These are phyloP conservation scores for Chelmon rostratus DNA, from an alignment of 2,797 vertebrate species.

Conservation along the genomic window DNA sequence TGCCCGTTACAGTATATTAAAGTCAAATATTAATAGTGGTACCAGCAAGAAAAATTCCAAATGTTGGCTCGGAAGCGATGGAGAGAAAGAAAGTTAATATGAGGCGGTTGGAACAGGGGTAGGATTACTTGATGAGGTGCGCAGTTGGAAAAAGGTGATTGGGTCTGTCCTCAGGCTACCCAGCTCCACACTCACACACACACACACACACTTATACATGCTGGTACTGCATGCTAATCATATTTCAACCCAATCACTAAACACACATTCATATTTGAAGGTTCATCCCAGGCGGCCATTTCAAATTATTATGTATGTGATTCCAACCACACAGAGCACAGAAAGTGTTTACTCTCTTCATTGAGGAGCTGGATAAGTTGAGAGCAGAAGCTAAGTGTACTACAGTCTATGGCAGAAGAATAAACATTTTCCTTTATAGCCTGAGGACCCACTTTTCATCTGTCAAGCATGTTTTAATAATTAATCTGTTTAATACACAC, in stretches of 20 bases:
- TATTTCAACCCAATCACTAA: constrained; percentile 75
- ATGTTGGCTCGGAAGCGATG: constrained; percentile 18
- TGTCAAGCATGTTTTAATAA: constrained; percentile 91
- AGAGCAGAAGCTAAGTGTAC: constrained; percentile 85
- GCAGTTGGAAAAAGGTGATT: constrained; percentile 53
- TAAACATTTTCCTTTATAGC: constrained; percentile 89
- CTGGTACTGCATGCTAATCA: constrained; percentile 55
- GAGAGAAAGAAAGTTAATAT: constrained; percentile 26
- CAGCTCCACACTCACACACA: constrained; percentile 20
- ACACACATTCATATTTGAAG: constrained; percentile 80
- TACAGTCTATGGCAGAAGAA: constrained; percentile 89
- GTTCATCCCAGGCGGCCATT: constrained; percentile 79
- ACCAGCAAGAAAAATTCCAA: neutral
- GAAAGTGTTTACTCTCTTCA: constrained; percentile 82
- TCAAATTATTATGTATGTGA: constrained; percentile 77
- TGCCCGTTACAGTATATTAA: neutral
- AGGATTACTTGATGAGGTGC: constrained; percentile 42
- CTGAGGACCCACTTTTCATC: constrained; percentile 89
- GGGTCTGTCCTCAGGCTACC: constrained; percentile 64
- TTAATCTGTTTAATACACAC: constrained; percentile 90
- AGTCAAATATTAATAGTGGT: constrained; percentile 36
- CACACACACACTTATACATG: constrained; percentile 29
- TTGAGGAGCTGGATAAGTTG: constrained; percentile 84
- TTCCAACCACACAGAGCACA: constrained; percentile 76
- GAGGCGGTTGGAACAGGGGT: constrained; percentile 23